These are phyloP conservation scores for Seira ritae DNA, from an alignment of 2,888 invertebrate genomes.

Conservation along the genomic window DNA sequence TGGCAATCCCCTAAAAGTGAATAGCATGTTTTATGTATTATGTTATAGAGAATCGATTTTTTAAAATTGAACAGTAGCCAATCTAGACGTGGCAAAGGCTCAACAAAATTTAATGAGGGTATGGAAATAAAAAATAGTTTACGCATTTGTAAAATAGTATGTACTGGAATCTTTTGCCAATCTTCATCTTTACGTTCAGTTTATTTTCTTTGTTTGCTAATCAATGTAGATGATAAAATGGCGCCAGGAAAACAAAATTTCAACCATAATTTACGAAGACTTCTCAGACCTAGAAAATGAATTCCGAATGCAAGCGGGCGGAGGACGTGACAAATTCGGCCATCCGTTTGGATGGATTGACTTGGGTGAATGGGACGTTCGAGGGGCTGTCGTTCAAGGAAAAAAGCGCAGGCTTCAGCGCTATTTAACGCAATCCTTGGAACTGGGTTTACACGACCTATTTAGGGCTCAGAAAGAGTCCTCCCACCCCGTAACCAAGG, in stretches of 20 bases:
- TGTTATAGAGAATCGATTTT: too few species aligned
- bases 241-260: slow-evolving; percentile 22
- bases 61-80: background rate
- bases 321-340: background rate
- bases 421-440: background rate
- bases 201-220: too few species aligned
- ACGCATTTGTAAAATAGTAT: too few species aligned
- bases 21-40: too few species aligned
- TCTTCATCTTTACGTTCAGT: too few species aligned
- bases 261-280: slow-evolving; percentile 14
- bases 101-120: background rate
- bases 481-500: background rate
- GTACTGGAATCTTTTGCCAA: too few species aligned
- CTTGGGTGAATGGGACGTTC: slow-evolving; percentile 18
- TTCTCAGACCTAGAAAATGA: slow-evolving; percentile 20
- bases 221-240: slow-evolving; percentile 26
- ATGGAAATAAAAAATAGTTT: too few species aligned
- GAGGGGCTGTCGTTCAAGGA: slow-evolving; percentile 19
- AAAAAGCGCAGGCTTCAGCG: background rate
- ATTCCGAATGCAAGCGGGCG: background rate
- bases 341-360: slow-evolving; percentile 7
- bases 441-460: background rate
- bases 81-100: slow-evolving; percentile 23
- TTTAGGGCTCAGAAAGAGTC: slow-evolving; percentile 18
- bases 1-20: too few species aligned